Conservation (phyloP, 2,113 vertebrate genomes). For the Marmota monax region DNA sequence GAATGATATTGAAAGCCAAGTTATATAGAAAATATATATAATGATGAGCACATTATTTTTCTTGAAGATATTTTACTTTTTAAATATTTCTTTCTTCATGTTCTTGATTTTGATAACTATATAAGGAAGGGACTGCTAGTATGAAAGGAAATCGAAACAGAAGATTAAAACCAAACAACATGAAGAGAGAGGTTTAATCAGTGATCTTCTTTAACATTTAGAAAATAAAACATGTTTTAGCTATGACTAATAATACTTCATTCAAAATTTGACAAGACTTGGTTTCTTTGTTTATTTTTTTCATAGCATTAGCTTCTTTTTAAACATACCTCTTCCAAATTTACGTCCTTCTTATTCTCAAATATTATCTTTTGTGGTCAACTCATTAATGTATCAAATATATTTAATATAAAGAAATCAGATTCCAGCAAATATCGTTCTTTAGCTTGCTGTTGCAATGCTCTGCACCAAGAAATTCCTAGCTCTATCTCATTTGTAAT, state of each 20-base stretch:
- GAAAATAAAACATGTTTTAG: neutral
- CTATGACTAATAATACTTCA: neutral
- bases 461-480: neutral
- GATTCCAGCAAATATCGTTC: neutral
- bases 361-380: neutral
- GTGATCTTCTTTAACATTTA: neutral
- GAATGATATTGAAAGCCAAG: neutral
- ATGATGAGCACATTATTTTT: neutral
- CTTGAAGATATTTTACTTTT: neutral
- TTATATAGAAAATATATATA: neutral
- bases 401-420: neutral
- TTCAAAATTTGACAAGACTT: neutral
- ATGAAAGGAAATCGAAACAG: neutral
- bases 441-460: neutral
- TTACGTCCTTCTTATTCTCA: neutral
- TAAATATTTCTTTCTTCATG: neutral
- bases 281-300: neutral
- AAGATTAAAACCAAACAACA: constrained; percentile 6
- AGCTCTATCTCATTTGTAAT: neutral
- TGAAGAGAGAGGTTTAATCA: neutral
- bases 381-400: neutral
- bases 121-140: neutral
- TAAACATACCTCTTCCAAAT: neutral
- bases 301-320: neutral
- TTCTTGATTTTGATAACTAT: neutral